Evolutionary conservation across 1,140 invertebrate species (phyloP), one percentile per base, ranked within the genome.

Genomic region (Zaprionus taronus): DNA sequence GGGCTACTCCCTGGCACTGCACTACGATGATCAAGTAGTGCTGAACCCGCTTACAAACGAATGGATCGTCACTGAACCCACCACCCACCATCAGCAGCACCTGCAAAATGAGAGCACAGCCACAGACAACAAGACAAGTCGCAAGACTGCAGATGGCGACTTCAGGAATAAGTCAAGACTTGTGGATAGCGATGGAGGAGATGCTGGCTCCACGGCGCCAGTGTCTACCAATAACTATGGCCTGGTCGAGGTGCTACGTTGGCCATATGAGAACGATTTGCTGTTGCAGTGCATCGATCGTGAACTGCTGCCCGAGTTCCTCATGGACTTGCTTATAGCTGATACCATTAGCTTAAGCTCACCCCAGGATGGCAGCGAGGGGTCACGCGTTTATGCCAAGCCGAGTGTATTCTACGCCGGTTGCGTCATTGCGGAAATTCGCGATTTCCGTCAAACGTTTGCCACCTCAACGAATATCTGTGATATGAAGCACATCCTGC

Each of bases 341-440:
- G 95, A 96, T 81, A 95, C 96, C 79, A 72, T 92, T 41, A 92
- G 87, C 57, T 51, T 92, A 41, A 85, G 76, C 28, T 69, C 75
- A 12, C 65, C 83, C 5, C 75, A 77, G 44, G 91, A 92, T 60
- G 83, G 83, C 6, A 84, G 84, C 44, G 91, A 90, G 31, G 76
- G 80, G 5, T 77, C 91, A 20, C 80, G 84, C 9, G 83, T 87
- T n/a, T 90, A 84, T 75, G 84, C 83, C 24, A 92, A 92, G 56
- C 95, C 96, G 22, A 95, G 96, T 92, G 94, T 98, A 22, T 99
- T 98, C 93, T 98, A 98, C 91, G 96, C 96, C 78, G 98, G 98
- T 31, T 98, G 97, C 94, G 96, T 99, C 55, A 97, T 99, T 86
- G 96, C 96, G 75, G 97, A 99, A 95, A 95, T 99, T 74, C 94